A percentile compares a stretch with the other conserved stretches of the same genome.
Conservation (phyloP, 2,888 invertebrate genomes). For the Endotricha flammealis region DNA sequence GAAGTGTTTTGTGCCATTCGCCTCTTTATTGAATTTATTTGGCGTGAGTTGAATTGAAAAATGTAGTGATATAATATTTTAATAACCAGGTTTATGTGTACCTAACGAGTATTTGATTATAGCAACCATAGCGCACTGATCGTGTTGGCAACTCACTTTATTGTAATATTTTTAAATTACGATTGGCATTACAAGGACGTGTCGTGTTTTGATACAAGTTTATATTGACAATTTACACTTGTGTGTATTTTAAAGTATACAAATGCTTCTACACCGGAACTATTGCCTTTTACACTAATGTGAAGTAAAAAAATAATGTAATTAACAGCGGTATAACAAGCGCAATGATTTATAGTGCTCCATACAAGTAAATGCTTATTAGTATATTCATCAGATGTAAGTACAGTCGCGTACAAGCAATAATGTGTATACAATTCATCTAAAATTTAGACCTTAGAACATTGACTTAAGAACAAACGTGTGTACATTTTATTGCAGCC, state of each 20-base stretch:
- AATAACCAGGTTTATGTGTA: conserved; percentile 14
- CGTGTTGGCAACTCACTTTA: conserved; percentile 27
- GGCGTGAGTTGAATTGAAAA: conserved; percentile 18
- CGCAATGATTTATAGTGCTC: too few relatives aligned
- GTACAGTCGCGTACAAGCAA: too few relatives aligned
- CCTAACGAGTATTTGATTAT: conserved; percentile 13
- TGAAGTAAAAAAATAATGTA: not conserved
- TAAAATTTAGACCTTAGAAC: too few relatives aligned
- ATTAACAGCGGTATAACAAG: too few relatives aligned
- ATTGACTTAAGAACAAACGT: too few relatives aligned
- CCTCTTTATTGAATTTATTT: conserved; percentile 15
- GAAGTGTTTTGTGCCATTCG: conserved; percentile 39
- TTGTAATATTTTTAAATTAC: conserved; percentile 33
- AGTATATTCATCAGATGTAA: too few relatives aligned
- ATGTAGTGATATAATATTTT: conserved; percentile 18
- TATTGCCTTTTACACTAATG: conserved; percentile 2
- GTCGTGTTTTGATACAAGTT: conserved; percentile 40
- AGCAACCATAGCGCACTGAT: conserved; percentile 14
- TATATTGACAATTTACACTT: conserved; percentile 28
- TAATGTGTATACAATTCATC: too few relatives aligned
- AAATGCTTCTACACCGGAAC: conserved; percentile 6
- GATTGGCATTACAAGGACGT: conserved; percentile 40
- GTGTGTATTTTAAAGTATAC: conserved; percentile 8
- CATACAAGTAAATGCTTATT: too few relatives aligned
- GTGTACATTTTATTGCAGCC: too few relatives aligned